A percentile compares a stretch with the other conserved stretches of the same genome.
phyloP scores from a whole-genome alignment of 2,113 vertebrate species.

The Solea senegalensis region DNA sequence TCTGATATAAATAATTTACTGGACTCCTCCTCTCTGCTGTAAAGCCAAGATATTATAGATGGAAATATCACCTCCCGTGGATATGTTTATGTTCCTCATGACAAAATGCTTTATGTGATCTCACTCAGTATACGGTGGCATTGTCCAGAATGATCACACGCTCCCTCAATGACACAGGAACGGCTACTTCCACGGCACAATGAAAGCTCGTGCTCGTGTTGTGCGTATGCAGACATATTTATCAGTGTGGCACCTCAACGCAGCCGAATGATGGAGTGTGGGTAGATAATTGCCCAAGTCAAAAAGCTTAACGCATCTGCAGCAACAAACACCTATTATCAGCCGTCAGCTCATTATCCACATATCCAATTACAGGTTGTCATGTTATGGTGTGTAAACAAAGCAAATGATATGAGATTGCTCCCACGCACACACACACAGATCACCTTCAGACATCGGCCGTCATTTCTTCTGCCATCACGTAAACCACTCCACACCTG shows the following conservation, averaged over 20 bases:
- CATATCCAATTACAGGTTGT: slow-evolving; percentile 45
- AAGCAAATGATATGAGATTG: slow-evolving; percentile 36
- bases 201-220: neutral
- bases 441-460: neutral
- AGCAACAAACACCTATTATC: slow-evolving; percentile 51
- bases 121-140: neutral
- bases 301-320: slow-evolving; percentile 40
- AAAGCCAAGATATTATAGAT: slow-evolving; percentile 15
- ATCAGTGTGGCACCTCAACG: slow-evolving; percentile 1
- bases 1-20: slow-evolving; percentile 36
- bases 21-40: slow-evolving; percentile 12
- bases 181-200: neutral
- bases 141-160: neutral
- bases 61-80: slow-evolving; percentile 13
- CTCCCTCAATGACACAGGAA: neutral
- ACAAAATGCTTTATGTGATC: neutral
- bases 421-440: slow-evolving; percentile 7
- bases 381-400: slow-evolving; percentile 50
- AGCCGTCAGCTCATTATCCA: slow-evolving; percentile 46
- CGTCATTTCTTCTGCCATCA: slow-evolving; percentile 22
- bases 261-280: slow-evolving; percentile 28
- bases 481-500: slow-evolving; percentile 5
- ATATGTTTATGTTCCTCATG: slow-evolving; percentile 7
- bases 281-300: slow-evolving; percentile 51
- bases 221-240: slow-evolving; percentile 8